Percentiles rank a stretch among this genome's conserved stretches.
Evolutionary conservation across 2,888 invertebrate genomes (phyloP).

Genomic region (Amblyteles armatorius): DNA sequence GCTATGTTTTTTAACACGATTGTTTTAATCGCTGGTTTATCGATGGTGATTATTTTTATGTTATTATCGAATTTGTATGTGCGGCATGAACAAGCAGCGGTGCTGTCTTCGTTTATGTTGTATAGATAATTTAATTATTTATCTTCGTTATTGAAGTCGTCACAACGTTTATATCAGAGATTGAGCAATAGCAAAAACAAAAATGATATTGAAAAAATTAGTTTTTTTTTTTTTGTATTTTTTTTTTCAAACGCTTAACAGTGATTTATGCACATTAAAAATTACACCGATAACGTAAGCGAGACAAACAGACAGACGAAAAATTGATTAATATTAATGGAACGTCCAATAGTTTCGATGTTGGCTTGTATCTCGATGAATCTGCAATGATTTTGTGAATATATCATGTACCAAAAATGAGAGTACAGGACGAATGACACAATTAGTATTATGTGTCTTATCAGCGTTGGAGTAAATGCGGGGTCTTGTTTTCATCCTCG

Average conservation of each 20-base stretch:
- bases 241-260: background rate
- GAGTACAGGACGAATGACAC: constrained; percentile 2
- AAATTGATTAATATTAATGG: constrained; percentile 25
- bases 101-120: constrained; percentile 55
- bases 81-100: constrained; percentile 74
- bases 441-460: constrained; percentile 14
- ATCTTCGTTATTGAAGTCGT: constrained; percentile 1
- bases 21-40: constrained; percentile 1
- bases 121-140: background rate
- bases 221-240: background rate
- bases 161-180: constrained; percentile 9
- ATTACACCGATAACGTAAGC: constrained; percentile 38
- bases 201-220: background rate
- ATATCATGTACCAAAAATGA: background rate
- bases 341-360: constrained; percentile 23
- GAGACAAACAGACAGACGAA: constrained; percentile 19
- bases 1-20: constrained; percentile 3
- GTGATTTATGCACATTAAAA: constrained; percentile 15
- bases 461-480: constrained; percentile 55
- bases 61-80: constrained; percentile 62
- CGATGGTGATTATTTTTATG: constrained; percentile 5
- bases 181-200: background rate
- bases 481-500: constrained; percentile 50
- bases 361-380: constrained; percentile 11
- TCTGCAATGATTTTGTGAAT: constrained; percentile 34